Evolutionary conservation across 1,140 invertebrate species (phyloP).

Genomic region (Homalodisca vitripennis): DNA sequence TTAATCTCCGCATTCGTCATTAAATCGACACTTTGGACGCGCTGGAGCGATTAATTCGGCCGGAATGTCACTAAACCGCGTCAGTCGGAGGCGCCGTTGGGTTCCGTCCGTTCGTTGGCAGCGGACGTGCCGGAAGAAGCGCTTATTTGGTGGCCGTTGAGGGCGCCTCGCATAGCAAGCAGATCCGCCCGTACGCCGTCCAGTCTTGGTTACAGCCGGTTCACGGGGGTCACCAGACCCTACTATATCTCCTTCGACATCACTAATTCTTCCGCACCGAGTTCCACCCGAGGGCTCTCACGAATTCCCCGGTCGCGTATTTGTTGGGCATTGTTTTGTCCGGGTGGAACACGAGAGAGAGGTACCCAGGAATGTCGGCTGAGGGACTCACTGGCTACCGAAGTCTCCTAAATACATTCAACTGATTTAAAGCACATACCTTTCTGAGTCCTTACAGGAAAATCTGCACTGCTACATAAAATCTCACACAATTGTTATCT

Average conservation of each 20-base stretch:
- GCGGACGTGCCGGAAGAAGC: conserved; percentile 9
- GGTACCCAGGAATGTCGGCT: too few relatives aligned
- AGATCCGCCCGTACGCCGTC: not conserved
- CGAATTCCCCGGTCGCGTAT: not conserved
- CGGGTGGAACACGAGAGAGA: not conserved
- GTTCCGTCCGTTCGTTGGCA: not conserved
- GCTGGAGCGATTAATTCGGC: not conserved
- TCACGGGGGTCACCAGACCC: conserved; percentile 9
- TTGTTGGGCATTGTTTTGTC: conserved; percentile 14
- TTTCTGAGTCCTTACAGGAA: too few relatives aligned
- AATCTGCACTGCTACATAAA: too few relatives aligned
- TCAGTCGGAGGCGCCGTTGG: not conserved
- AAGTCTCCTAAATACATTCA: too few relatives aligned
- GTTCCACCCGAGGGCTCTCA: not conserved
- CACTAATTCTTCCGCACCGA: conserved; percentile 13
- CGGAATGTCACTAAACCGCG: not conserved
- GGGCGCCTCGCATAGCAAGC: conserved; percentile 9
- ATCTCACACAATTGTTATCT: too few relatives aligned
- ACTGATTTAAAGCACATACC: too few relatives aligned
- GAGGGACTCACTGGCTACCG: too few relatives aligned
- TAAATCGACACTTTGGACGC: too few relatives aligned
- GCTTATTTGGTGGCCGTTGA: conserved; percentile 8
- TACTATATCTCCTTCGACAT: conserved; percentile 11
- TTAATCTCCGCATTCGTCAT: too few relatives aligned
- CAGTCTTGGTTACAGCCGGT: not conserved